Base-by-base conservation (phyloP, 2,888 invertebrate species). In the Agrochola macilenta region DNA sequence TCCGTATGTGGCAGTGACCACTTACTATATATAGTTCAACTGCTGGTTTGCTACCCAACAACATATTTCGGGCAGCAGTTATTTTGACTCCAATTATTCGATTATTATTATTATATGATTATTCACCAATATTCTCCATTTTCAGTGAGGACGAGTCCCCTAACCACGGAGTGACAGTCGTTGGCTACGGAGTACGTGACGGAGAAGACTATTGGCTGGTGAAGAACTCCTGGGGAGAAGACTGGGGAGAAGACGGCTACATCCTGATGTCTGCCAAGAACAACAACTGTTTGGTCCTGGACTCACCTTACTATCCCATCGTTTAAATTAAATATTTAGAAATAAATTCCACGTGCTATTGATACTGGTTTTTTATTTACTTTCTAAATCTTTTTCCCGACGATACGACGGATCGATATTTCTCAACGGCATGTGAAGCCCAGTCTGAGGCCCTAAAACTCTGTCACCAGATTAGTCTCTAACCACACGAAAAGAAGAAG, bases 191-290 rank as follows among this genome's bases (percentile, higher is more conserved):
- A 0, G 83, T 83, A 20, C 87, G 90, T 0, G 89, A 92, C 3
- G 93, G 91, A 0, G 88, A 86, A 5, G 85, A 83, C 1, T 94
- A 93, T 87, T 94, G 94, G 94, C 85, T 94, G 26, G 87, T 94
- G 23, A 93, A 93, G 89, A 94, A 94, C 91, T 94, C 94, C 1
- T 93, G 91, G 91, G 93, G 93, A 0, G 91, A 92, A 46, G 54
- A 78, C 72, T 94, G 93, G 92, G 94, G 94, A 0, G 86, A 93
- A 58, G 93, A 89, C 61, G 94, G 94, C 9, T 93, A 93, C 87
- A 84, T 94, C 43, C 90, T 89, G 14, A 83, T 90, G 74, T 83
- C 90, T 8, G 87, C 92, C 5, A 87, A 39, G 9, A 74, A 93
- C 71, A 90, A 93, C 81, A 93, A 92, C 84, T 93, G 93, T 52